Evolutionary conservation across 1,140 invertebrate genomes (phyloP), one percentile per base, ranked within the genome.

Genomic region (Papilio helenus): DNA sequence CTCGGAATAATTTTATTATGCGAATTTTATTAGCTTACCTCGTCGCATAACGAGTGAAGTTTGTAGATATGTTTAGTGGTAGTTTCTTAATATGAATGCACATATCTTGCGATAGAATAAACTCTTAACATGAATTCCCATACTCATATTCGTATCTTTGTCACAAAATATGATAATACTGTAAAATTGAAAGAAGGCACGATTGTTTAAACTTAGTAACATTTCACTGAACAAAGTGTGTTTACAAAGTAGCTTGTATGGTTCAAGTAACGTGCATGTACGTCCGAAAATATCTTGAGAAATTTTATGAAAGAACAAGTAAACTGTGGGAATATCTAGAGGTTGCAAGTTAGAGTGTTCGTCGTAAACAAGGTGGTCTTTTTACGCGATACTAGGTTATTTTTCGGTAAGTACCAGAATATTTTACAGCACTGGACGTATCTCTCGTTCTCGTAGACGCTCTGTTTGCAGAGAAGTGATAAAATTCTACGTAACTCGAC

Each of bases 401-500:
- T 77, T 85, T 87, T 85, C 81, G 81, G 82, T 80, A 79, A 83
- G 80, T 85, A 87, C 85, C 80, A 79, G 84, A 87, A 90, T 90
- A 91, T 89, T 90, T 90, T 87, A 90, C 86, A 87, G 79, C 84
- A 76, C 80, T 58, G 80, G 74, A 85, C 84, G 83, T 84, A 85
- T 83, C 81, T 83, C 83, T 85, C 85, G 83, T 89, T 86, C 84
- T 72, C 74, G 79, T 80, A 79, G 82, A 89, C 87, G 84, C 83
- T 88, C 81, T 65, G 88, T 89, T 86, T 87, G 83, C 83, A 87
- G 81, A 81, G 82, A 84, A 86, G 81, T 80, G 68, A 79, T 79
- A 82, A 87, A 86, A 82, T 87, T 90, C 87, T 88, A 88, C 88
- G 85, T 86, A 84, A 89, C 86, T 85, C 83, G 79, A 86, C 87